These are phyloP conservation scores for Thamnaconus septentrionalis DNA, from an alignment of 2,113 vertebrate species.

Conservation along the genomic window DNA sequence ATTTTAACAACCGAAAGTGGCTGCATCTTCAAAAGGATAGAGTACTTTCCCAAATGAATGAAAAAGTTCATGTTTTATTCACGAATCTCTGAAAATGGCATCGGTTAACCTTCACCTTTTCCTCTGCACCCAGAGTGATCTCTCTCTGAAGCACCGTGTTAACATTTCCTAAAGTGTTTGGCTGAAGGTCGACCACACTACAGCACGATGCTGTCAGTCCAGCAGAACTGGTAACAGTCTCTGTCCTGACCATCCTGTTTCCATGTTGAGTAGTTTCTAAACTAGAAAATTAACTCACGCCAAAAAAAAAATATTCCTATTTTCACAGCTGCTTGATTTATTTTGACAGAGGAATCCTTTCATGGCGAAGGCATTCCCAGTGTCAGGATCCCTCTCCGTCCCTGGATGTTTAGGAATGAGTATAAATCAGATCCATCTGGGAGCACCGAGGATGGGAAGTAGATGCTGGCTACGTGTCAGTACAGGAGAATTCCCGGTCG, in stretches of 20 bases:
- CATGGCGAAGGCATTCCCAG: background rate
- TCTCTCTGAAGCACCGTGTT: constrained; percentile 7
- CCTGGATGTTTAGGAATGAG: constrained; percentile 25
- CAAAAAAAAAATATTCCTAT: constrained; percentile 30
- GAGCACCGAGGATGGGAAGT: constrained; percentile 5
- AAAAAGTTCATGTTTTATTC: background rate
- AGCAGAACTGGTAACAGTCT: constrained; percentile 9
- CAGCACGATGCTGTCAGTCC: background rate
- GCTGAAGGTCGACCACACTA: constrained; percentile 25
- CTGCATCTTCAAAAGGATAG: too few relatives aligned
- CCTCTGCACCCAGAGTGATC: constrained; percentile 2
- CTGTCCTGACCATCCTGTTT: constrained; percentile 12
- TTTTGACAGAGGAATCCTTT: constrained; percentile 16
- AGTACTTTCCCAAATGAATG: background rate
- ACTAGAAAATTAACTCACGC: background rate
- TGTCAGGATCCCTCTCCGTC: constrained; percentile 17
- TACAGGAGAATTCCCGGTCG: constrained; percentile 10
- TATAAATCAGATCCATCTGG: constrained; percentile 47
- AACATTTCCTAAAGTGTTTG: constrained; percentile 37
- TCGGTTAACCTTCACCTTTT: constrained; percentile 17
- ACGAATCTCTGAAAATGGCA: background rate
- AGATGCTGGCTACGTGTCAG: constrained; percentile 4
- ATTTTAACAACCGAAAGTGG: too few relatives aligned
- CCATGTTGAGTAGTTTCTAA: constrained; percentile 1
- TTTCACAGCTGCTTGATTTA: constrained; percentile 18